Evolutionary conservation across 1,140 invertebrate genomes (phyloP).

Genomic region (Lordiphosa clarofinis): DNA sequence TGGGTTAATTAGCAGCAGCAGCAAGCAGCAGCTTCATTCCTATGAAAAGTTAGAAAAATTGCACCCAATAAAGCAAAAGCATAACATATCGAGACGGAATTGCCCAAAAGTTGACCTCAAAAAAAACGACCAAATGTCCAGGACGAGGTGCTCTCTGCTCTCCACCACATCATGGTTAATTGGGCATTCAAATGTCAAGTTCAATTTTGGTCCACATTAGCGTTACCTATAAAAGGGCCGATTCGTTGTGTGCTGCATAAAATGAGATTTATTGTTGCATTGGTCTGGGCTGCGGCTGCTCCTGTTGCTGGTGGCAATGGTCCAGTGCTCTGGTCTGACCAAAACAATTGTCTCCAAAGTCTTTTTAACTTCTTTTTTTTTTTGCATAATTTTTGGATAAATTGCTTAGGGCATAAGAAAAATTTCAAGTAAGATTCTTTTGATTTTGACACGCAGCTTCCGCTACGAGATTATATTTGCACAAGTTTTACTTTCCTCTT

Average conservation of each 20-base stretch:
- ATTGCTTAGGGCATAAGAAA: slow-evolving; percentile 61
- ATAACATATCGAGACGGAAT: slow-evolving; percentile 54
- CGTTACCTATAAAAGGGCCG: slow-evolving; percentile 78
- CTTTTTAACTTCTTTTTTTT: slow-evolving; percentile 17
- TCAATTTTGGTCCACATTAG: slow-evolving; percentile 79
- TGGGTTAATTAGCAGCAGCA: slow-evolving; percentile 57
- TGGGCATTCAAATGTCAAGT: slow-evolving; percentile 79
- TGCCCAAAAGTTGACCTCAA: slow-evolving; percentile 62
- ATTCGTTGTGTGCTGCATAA: slow-evolving; percentile 59
- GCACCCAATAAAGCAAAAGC: slow-evolving; percentile 51
- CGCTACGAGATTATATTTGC: slow-evolving; percentile 38
- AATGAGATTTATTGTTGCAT: slow-evolving; percentile 79
- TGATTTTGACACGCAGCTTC: slow-evolving; percentile 48
- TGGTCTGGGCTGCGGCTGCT: slow-evolving; percentile 38
- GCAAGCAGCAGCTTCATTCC: too few species aligned
- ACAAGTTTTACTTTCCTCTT: slow-evolving; percentile 49
- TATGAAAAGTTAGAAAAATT: neutral
- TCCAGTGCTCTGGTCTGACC: slow-evolving; percentile 48
- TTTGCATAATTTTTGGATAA: slow-evolving; percentile 67
- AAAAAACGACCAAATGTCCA: slow-evolving; percentile 37
- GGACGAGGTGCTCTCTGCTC: slow-evolving; percentile 25
- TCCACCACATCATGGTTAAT: slow-evolving; percentile 72
- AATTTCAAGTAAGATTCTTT: slow-evolving; percentile 34
- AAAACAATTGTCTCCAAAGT: slow-evolving; percentile 51
- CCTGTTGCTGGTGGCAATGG: slow-evolving; percentile 60